phyloP scores from a whole-genome alignment of 1,140 invertebrate species.

The Magallana angulata region DNA sequence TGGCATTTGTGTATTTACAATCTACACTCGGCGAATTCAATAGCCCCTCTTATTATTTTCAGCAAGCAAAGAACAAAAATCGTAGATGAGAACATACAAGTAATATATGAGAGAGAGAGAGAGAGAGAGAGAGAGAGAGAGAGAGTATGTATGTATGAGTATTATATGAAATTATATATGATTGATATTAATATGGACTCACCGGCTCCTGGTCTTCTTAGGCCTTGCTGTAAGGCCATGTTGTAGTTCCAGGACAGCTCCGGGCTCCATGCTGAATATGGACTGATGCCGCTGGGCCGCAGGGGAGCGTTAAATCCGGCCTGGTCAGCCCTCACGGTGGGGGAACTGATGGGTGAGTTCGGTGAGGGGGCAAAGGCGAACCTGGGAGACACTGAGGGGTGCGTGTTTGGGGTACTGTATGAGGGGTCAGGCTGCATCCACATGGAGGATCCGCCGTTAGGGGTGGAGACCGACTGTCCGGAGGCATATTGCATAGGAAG shows the following conservation, averaged over 20 bases:
- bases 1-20: constrained; percentile 26
- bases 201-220: constrained; percentile 68
- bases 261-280: constrained; percentile 67
- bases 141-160: no score
- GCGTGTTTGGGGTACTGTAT: constrained; percentile 63
- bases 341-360: constrained; percentile 65
- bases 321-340: constrained; percentile 64
- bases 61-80: background rate
- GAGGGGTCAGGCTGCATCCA: constrained; percentile 66
- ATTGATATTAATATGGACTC: background rate
- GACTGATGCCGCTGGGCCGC: constrained; percentile 68
- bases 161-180: no score
- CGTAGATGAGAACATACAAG: background rate
- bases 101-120: background rate
- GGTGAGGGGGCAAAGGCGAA: constrained; percentile 67
- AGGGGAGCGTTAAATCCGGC: constrained; percentile 64
- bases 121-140: background rate
- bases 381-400: constrained; percentile 66
- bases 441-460: constrained; percentile 62
- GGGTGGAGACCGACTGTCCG: constrained; percentile 61
- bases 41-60: background rate
- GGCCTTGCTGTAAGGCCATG: constrained; percentile 69
- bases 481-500: constrained; percentile 72
- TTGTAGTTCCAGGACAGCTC: constrained; percentile 75
- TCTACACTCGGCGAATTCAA: constrained; percentile 11